Conservation (phyloP, 2,113 vertebrate species). For the Geococcyx californianus region DNA sequence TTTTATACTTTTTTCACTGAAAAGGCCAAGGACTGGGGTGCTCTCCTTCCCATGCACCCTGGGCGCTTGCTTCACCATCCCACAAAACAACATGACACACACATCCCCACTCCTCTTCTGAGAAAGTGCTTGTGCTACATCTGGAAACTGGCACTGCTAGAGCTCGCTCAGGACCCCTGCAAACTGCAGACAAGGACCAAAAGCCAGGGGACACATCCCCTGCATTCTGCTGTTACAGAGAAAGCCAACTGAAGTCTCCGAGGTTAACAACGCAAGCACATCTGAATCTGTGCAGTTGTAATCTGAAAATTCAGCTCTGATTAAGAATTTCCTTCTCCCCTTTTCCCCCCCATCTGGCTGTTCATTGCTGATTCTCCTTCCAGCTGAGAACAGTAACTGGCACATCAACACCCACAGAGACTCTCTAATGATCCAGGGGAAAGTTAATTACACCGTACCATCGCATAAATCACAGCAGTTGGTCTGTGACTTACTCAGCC, state of each 20-base stretch:
- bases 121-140: rapidly evolving
- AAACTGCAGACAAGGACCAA: background rate
- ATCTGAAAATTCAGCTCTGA: background rate
- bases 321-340: conserved; percentile 6
- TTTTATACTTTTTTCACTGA: background rate
- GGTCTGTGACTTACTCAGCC: background rate
- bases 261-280: background rate
- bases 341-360: background rate
- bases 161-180: background rate
- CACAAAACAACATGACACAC: background rate
- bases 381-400: conserved; percentile 47
- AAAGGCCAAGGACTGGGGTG: background rate
- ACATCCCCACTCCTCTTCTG: background rate
- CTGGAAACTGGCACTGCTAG: background rate
- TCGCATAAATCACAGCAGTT: conserved; percentile 20
- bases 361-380: conserved; percentile 38
- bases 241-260: background rate
- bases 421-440: conserved; percentile 24
- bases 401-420: conserved; percentile 28
- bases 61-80: background rate
- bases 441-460: conserved; percentile 36
- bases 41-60: background rate
- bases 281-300: background rate
- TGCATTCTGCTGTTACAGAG: rapidly evolving
- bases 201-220: background rate